A percentile compares a stretch with the other conserved stretches of the same genome.
phyloP scores from a whole-genome alignment of 2,113 vertebrate species.

The Aviceda subcristata region DNA sequence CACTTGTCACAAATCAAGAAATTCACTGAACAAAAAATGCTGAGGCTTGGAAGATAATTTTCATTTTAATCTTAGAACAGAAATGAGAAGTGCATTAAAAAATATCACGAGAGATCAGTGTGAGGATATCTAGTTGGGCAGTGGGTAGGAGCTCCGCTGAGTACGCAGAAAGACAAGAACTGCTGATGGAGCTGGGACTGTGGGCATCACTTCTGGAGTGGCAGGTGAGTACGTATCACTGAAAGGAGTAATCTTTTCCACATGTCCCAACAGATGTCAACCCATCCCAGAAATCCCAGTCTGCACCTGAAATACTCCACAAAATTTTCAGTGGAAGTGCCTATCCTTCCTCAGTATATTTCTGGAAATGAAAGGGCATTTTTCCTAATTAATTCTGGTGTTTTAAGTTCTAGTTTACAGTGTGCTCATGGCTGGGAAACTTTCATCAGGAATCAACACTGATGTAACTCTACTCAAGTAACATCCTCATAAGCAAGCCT shows the following conservation, averaged over 20 bases:
- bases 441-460: not conserved
- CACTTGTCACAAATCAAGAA: constrained; percentile 1
- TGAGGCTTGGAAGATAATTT: not conserved
- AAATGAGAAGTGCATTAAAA: not conserved
- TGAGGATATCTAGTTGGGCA: not conserved
- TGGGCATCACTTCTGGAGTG: not conserved
- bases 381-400: not conserved
- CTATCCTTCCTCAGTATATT: not conserved
- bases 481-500: not conserved
- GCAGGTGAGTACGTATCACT: not conserved
- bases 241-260: not conserved
- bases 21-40: not conserved
- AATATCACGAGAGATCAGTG: not conserved
- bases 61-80: not conserved
- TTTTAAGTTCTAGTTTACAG: not conserved
- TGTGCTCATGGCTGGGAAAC: not conserved
- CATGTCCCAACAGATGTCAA: accelerated
- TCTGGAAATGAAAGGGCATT: not conserved
- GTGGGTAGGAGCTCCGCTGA: not conserved
- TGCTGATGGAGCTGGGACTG: not conserved
- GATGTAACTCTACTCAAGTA: not conserved
- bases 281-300: not conserved
- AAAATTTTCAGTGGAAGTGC: not conserved
- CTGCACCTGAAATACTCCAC: not conserved
- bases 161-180: not conserved